Base-by-base conservation (phyloP, 2,888 invertebrate genomes). In the Papilio protenor region DNA sequence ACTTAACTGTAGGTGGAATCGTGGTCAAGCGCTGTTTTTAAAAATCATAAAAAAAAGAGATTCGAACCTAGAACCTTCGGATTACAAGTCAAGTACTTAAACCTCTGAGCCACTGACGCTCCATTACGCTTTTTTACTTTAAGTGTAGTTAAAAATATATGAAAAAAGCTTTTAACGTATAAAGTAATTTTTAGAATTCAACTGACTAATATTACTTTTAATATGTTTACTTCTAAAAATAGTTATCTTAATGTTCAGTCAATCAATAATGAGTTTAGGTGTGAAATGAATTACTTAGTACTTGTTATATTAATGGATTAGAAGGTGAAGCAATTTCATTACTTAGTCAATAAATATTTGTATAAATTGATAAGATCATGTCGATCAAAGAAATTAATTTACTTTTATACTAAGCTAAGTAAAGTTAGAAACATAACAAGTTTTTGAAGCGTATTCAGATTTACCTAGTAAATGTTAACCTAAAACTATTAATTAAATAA, bases 271-370 rank as follows among this genome's bases (percentile, higher is more conserved):
- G 57, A 73, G 52, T 27, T 27, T 69, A 23, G 45, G 40, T 77
- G 55, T 69, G 33, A 72, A 72, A 77, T 69, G 33, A 73, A 77
- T 77, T 73, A 40, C 66, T 73, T 33, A 23, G 11, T 8, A 18
- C 27, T 64, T 73, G 47, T 66, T 69, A 69, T 57, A 64, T 73
- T 77, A 55, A 73, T 77, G 45, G 45, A 69, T 70, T 27, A 27
- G 2, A 27, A 27, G 27, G 49, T 11, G 61, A 76, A n/a, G 14
- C 59, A 12, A 71, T 76, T 76, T 21, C n/a, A 21, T 61, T 57
- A 45, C 40, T 12, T 8, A 59, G 0, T 52, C 6, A 69, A 75
- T 27, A 33, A 10, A 55, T 45, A 45, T 23, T 40, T 21, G 40
- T 45, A n/a, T 70, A 69, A 16, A 55, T 70, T 6, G 6, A 45